Evolutionary conservation across 2,797 vertebrate species (phyloP).

Genomic region (Onychomys arenicola): DNA sequence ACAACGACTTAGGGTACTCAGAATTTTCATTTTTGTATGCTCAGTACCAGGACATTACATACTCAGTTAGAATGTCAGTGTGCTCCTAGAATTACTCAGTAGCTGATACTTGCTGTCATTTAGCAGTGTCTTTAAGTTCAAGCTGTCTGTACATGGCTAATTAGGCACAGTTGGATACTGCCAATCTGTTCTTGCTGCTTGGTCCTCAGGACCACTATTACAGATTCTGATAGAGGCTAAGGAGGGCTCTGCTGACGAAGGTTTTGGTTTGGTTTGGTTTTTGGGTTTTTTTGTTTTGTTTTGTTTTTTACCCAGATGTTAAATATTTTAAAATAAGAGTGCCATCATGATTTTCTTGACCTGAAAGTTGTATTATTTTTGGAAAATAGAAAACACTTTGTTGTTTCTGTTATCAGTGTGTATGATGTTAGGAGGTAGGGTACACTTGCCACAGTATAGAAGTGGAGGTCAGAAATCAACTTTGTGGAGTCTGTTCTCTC

Average conservation of each 20-base stretch:
- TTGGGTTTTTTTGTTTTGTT: no score
- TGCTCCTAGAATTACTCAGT: conserved; percentile 30
- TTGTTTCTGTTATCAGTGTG: not conserved
- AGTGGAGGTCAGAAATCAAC: not conserved
- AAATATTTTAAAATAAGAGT: not conserved
- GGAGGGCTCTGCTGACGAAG: not conserved
- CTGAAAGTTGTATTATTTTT: conserved; percentile 31
- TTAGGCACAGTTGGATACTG: not conserved
- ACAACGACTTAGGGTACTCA: not conserved
- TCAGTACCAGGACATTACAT: not conserved
- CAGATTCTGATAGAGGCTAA: not conserved
- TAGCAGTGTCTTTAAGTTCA: not conserved
- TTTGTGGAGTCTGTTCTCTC: not conserved
- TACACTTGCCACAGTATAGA: not conserved
- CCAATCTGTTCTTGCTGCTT: not conserved
- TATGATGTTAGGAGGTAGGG: not conserved
- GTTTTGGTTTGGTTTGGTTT: no score
- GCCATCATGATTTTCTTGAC: not conserved
- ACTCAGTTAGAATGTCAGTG: not conserved
- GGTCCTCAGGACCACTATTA: not conserved
- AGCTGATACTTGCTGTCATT: not conserved
- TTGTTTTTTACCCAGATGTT: not conserved
- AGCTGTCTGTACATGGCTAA: not conserved
- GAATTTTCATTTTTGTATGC: not conserved
- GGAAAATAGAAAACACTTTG: not conserved